Base-by-base conservation (phyloP, 2,888 invertebrate genomes). In the Lasioglossum oenotherae region DNA sequence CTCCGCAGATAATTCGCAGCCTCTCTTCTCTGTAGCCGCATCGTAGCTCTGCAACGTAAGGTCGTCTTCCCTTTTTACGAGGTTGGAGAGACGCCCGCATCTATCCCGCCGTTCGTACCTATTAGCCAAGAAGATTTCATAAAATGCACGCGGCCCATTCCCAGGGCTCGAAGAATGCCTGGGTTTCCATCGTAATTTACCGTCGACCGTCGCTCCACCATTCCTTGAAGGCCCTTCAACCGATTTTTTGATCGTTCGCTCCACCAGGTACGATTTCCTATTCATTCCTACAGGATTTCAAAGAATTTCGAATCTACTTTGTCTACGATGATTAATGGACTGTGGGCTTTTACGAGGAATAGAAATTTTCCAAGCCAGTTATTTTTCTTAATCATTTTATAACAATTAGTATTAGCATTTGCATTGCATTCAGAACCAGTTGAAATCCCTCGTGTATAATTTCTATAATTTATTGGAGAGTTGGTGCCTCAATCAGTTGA, bases 41-140 rank as follows among this genome's bases (percentile, higher is more conserved):
- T 12, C 35, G 35, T 19, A 10, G 76, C 4, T 72, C 53, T n/a
- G 76, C 74, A 12, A 73, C 85, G 69, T 79, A 75, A 81, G 78
- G 76, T 44, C 81, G 69, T 81, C 78, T 23, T 64, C 38, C 57
- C 81, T 72, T 57, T 89, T 89, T 90, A 88, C 81, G 86, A 84
- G 75, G 71, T 19, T 0, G 76, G 35, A 64, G 35, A 49, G 49
- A 78, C 67, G 80, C 84, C 82, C 88, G 86, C 88, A 89, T 88
- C 82, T 60, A 81, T 38, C 69, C 23, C 74, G 78, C 76, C 72
- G 38, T 78, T 80, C 80, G 67, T 78, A 80, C 67, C 80, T 86
- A 82, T 90, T 88, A 90, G 78, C 73, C 46, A 44, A 72, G 72
- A 46, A 82, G 84, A 86, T 89, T 88, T 84, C 84, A 80, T 79